These are phyloP conservation scores for Tachysurus fulvidraco DNA, from an alignment of 2,113 vertebrate species.

Conservation along the genomic window DNA sequence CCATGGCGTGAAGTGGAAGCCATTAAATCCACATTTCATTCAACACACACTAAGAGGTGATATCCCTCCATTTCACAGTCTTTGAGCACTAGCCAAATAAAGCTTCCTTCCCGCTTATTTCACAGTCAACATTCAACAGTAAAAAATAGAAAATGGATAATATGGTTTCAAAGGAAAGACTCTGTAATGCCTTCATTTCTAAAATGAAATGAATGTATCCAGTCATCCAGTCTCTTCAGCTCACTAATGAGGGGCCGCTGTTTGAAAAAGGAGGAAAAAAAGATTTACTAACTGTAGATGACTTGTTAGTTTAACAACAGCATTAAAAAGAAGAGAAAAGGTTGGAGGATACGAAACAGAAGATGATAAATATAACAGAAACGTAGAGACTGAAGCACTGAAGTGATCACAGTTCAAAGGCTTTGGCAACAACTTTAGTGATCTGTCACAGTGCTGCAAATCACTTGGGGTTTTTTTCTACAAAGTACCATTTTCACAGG, in stretches of 20 bases:
- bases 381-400: neutral
- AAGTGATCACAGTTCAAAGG: constrained; percentile 12
- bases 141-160: constrained; percentile 10
- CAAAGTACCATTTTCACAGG: neutral
- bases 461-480: neutral
- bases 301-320: constrained; percentile 7
- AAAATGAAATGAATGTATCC: constrained; percentile 43
- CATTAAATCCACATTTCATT: constrained; percentile 19
- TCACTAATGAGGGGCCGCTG: constrained; percentile 41
- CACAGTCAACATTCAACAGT: neutral
- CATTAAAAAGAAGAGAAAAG: constrained; percentile 4
- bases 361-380: neutral
- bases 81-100: constrained; percentile 20
- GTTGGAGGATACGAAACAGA: neutral
- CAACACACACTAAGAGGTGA: constrained; percentile 1
- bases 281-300: neutral
- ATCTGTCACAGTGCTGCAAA: constrained; percentile 4
- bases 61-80: constrained; percentile 30
- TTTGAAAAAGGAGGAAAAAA: constrained; percentile 2
- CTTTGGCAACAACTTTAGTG: constrained; percentile 46
- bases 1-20: neutral
- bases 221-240: constrained; percentile 34
- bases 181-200: constrained; percentile 42
- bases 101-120: constrained; percentile 9
- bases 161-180: neutral